Conservation (phyloP, 2,113 vertebrate species). For the Hydrochoerus hydrochaeris region DNA sequence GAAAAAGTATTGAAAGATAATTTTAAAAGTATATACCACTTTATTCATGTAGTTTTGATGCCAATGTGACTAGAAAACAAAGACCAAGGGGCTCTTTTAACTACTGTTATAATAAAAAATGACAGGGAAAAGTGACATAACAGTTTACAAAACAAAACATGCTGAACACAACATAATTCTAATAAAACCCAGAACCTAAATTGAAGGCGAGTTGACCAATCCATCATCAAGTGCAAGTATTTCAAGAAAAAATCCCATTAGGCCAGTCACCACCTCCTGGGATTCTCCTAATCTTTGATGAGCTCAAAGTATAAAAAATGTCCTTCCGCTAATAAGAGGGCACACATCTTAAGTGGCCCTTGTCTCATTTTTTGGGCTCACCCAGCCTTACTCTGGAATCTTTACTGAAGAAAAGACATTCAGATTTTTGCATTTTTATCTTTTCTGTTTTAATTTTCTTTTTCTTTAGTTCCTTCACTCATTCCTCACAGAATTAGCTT, state of each 20-base stretch:
- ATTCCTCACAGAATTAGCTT: background rate
- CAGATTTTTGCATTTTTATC: background rate
- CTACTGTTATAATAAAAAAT: constrained; percentile 28
- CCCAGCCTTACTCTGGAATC: background rate
- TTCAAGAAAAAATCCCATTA: background rate
- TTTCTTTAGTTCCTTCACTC: background rate
- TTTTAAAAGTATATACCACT: constrained; percentile 10
- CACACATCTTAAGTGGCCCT: background rate
- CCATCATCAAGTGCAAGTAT: background rate
- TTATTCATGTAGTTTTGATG: constrained; percentile 5
- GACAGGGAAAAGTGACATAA: background rate
- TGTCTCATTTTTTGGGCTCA: background rate
- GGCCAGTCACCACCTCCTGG: background rate
- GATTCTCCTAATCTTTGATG: background rate
- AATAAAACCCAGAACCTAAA: constrained; percentile 17
- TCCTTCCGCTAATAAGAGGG: background rate
- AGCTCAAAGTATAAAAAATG: background rate
- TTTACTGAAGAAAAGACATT: background rate
- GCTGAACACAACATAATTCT: background rate
- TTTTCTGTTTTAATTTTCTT: background rate
- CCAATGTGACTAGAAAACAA: constrained; percentile 24
- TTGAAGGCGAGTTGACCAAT: background rate
- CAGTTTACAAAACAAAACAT: background rate
- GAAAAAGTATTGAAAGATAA: background rate
- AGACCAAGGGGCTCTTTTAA: background rate